Evolutionary conservation across 2,797 vertebrate genomes (phyloP), one percentile per base, ranked within the genome.

Genomic region (Graptemys geographica): DNA sequence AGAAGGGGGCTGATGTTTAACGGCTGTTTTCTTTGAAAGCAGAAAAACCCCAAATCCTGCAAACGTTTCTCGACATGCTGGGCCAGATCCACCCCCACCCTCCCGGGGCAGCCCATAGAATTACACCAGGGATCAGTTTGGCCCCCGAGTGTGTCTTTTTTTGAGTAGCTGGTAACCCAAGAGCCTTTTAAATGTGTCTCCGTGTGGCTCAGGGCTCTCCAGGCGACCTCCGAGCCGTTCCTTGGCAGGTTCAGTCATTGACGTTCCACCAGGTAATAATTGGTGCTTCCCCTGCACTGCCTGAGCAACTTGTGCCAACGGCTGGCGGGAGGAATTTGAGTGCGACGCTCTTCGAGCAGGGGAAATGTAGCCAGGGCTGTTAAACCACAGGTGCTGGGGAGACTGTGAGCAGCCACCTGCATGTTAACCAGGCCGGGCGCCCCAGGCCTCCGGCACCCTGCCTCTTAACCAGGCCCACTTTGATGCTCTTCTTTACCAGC

Each of bases 81-180:
- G 69, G 69, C 65, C 65, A 69, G 19, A 16, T 69, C 33, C 57
- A 37, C 31, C 59, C 59, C 6, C 6, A 41, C 4, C 13, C 12
- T 1, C 12, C 13, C 1, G 5, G 31, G 62, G 11, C 47, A n/a
- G 62, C n/a, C n/a, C 16, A 2, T 10, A 7, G n/a, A 10, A 13
- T n/a, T 33, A 69, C 65, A 37, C n/a, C 65, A n/a, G n/a, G 16
- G 65, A 69, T 33, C 15, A 37, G 15, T 37, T 5, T 69, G 65
- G 65, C 65, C n/a, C 33, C 18, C 2, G 8, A 37, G 33, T n/a
- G n/a, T 15, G 33, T 69, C 16, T 15, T 31, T 69, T 69, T 69
- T 37, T 2, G 21, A 69, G 33, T 18, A 72, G 9, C n/a, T 37
- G n/a, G 9, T 37, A 72, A 37, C n/a, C n/a, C n/a, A 16, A 72